Evolutionary conservation across 35 echinoderm and acorn worm species (phyloP).

Genomic region (Lytechinus variegatus): DNA sequence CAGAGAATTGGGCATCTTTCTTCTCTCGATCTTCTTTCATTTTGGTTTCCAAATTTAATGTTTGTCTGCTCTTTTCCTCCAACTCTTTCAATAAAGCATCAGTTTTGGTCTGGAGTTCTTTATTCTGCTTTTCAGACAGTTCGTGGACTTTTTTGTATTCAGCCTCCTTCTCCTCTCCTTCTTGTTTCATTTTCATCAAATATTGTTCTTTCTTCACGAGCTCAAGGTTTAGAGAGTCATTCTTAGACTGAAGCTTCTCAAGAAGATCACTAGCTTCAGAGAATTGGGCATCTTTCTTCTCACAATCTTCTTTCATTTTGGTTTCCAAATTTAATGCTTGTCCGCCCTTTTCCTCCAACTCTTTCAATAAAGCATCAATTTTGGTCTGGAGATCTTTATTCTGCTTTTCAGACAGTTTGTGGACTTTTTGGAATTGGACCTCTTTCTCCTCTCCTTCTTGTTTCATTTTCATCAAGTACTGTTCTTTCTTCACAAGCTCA

Average conservation of each 20-base stretch:
- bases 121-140: too few relatives aligned
- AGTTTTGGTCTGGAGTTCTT: too few relatives aligned
- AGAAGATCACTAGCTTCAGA: background rate
- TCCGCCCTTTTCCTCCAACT: background rate
- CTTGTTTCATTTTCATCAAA: background rate
- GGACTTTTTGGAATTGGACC: background rate
- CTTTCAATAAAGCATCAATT: background rate
- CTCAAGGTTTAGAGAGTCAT: background rate
- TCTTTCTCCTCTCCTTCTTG: constrained; percentile 57
- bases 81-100: too few relatives aligned
- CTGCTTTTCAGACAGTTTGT: background rate
- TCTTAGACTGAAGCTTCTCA: background rate
- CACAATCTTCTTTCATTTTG: background rate
- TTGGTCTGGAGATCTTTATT: constrained; percentile 20
- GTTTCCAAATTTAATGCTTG: background rate
- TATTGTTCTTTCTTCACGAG: background rate
- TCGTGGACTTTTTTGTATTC: background rate
- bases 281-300: background rate
- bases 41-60: too few relatives aligned
- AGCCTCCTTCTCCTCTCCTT: background rate
- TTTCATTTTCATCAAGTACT: too few relatives aligned
- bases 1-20: too few relatives aligned
- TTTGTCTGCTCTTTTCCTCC: too few relatives aligned
- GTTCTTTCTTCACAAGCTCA: too few relatives aligned
- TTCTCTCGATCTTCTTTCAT: too few relatives aligned